A percentile compares a stretch with the other conserved stretches of the same genome.
phyloP scores from a whole-genome alignment of 2,797 vertebrate species.

The Chiroxiphia lanceolata region DNA sequence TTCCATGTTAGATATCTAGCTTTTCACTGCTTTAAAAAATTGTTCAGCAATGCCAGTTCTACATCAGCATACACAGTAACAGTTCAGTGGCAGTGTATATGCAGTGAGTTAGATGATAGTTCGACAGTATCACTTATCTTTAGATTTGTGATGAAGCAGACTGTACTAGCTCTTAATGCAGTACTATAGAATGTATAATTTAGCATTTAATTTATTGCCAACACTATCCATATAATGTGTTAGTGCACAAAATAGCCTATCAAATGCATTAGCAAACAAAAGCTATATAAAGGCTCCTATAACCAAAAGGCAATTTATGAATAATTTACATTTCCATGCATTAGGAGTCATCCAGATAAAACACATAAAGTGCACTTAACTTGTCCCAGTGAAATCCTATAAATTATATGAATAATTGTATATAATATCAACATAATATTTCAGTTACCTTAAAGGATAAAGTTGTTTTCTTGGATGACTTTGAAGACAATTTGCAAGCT shows the following conservation, averaged over 20 bases:
- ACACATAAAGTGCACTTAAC: conserved; percentile 58
- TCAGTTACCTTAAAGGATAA: conserved; percentile 54
- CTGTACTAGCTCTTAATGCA: conserved; percentile 27
- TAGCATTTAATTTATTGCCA: conserved; percentile 69
- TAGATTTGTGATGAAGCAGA: conserved; percentile 58
- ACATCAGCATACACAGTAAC: neutral
- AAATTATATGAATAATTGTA: conserved; percentile 62
- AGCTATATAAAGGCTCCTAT: conserved; percentile 64
- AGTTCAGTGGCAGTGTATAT: neutral
- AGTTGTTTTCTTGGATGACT: conserved; percentile 39
- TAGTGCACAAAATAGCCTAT: conserved; percentile 60
- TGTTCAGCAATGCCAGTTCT: neutral
- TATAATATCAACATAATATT: conserved; percentile 53
- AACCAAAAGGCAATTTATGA: conserved; percentile 60
- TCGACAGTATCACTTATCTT: conserved; percentile 51
- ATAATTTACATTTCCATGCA: conserved; percentile 72
- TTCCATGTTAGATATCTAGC: neutral
- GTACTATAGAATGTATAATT: conserved; percentile 67
- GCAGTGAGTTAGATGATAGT: neutral
- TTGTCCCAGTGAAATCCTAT: conserved; percentile 52
- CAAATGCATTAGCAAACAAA: conserved; percentile 74
- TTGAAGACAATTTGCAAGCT: conserved; percentile 55
- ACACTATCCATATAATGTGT: conserved; percentile 43
- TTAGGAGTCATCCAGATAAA: conserved; percentile 63
- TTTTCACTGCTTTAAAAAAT: neutral